A percentile compares a stretch with the other conserved stretches of the same genome.
Conservation (phyloP, 2,113 vertebrate species). For the Grallaria varia region DNA sequence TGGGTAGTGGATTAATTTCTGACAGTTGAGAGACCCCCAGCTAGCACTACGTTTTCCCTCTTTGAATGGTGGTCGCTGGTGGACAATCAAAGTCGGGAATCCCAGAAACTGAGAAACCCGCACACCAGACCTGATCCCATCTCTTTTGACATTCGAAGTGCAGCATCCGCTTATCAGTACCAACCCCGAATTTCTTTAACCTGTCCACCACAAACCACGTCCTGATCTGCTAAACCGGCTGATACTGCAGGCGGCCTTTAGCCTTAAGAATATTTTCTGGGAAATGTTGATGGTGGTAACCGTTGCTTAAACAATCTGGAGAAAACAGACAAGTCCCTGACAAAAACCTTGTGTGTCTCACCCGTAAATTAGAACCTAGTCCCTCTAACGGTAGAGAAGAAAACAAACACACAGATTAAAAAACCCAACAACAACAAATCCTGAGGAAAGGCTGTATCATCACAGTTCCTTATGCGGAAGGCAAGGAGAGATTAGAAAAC, state of each 20-base stretch:
- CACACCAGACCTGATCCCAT: background rate
- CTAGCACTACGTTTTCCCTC: background rate
- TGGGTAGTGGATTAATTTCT: background rate
- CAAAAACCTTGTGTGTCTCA: rapidly evolving
- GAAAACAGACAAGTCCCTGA: background rate
- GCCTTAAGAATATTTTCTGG: background rate
- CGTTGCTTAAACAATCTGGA: background rate
- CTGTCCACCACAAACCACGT: background rate
- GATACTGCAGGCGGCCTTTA: rapidly evolving
- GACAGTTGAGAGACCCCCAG: rapidly evolving
- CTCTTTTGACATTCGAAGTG: background rate
- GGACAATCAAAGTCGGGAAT: background rate
- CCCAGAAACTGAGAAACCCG: background rate
- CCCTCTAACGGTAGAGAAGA: rapidly evolving
- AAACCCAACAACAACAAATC: too few relatives aligned
- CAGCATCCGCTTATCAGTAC: too few relatives aligned
- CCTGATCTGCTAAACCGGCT: background rate
- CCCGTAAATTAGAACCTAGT: rapidly evolving
- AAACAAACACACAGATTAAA: background rate
- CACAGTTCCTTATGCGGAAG: background rate
- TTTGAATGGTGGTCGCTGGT: rapidly evolving
- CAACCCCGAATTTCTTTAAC: background rate
- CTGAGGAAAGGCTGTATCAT: background rate
- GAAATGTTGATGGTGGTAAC: rapidly evolving
- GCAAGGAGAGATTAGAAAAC: background rate